Percentiles rank a stretch among this genome's conserved stretches.
These are phyloP conservation scores for Ctenodactylus gundi DNA, from an alignment of 2,113 vertebrate genomes.

Conservation along the genomic window DNA sequence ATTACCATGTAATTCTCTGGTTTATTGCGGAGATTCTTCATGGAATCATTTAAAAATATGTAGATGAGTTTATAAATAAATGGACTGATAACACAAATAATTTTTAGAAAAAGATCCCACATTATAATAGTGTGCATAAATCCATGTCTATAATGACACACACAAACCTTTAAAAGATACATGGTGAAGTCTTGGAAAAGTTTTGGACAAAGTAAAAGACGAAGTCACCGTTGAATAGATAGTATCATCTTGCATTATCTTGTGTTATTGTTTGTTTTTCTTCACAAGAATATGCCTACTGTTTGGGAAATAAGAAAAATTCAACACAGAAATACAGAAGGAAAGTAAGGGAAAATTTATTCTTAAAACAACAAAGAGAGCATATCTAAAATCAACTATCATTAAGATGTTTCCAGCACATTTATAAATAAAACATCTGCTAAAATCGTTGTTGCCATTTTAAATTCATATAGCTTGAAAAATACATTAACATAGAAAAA, in stretches of 20 bases:
- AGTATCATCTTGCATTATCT: neutral
- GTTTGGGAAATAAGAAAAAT: neutral
- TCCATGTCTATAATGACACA: neutral
- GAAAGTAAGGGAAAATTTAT: fast-evolving
- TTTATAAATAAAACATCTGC: neutral
- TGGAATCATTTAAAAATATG: neutral
- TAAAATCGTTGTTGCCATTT: neutral
- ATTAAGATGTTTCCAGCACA: neutral
- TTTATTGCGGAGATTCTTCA: too few relatives aligned
- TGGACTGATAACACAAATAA: neutral
- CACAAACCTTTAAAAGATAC: neutral
- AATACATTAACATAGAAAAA: neutral
- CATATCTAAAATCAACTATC: neutral
- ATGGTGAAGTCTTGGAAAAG: neutral
- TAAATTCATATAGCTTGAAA: neutral
- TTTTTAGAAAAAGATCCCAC: too few relatives aligned
- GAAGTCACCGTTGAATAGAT: neutral
- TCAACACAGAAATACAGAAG: neutral
- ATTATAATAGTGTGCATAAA: neutral
- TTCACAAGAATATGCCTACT: neutral
- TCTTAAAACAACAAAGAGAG: neutral
- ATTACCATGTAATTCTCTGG: too few relatives aligned
- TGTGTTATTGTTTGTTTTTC: neutral
- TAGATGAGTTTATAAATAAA: neutral
- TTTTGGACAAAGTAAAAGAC: neutral